A percentile compares a stretch with the other conserved stretches of the same genome.
phyloP scores from a whole-genome alignment of 2,113 vertebrate species.

The Neotragus pygmaeus region DNA sequence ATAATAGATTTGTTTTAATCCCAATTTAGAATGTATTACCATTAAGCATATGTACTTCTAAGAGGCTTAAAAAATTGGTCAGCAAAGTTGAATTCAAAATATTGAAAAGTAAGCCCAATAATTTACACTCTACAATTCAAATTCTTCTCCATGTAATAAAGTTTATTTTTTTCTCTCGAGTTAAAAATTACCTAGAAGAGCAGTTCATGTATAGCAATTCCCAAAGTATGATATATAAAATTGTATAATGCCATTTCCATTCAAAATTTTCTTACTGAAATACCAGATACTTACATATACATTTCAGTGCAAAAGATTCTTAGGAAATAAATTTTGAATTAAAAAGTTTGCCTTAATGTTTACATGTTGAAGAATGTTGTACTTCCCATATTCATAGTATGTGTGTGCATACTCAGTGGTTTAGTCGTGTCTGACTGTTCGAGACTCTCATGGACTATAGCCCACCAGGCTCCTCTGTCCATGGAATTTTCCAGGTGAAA shows the following conservation, averaged over 20 bases:
- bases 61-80: not conserved
- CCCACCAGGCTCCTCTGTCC: rapidly evolving
- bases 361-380: not conserved
- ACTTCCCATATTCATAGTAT: not conserved
- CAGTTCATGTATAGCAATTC: not conserved
- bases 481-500: not conserved
- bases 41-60: not conserved
- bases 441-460: not conserved
- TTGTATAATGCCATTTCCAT: not conserved
- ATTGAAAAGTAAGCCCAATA: not conserved
- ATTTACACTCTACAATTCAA: not conserved
- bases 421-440: not conserved
- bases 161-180: not conserved
- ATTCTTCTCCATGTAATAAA: not conserved
- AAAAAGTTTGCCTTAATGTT: not conserved
- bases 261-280: not conserved
- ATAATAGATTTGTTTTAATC: not conserved
- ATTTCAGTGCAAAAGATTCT: not conserved
- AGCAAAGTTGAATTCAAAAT: not conserved
- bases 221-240: not conserved
- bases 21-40: not conserved
- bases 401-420: not conserved
- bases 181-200: not conserved
- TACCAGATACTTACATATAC: not conserved
- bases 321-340: not conserved